These are phyloP conservation scores for Drosophila sechellia DNA, from an alignment of 1,140 invertebrate species.

Conservation along the genomic window DNA sequence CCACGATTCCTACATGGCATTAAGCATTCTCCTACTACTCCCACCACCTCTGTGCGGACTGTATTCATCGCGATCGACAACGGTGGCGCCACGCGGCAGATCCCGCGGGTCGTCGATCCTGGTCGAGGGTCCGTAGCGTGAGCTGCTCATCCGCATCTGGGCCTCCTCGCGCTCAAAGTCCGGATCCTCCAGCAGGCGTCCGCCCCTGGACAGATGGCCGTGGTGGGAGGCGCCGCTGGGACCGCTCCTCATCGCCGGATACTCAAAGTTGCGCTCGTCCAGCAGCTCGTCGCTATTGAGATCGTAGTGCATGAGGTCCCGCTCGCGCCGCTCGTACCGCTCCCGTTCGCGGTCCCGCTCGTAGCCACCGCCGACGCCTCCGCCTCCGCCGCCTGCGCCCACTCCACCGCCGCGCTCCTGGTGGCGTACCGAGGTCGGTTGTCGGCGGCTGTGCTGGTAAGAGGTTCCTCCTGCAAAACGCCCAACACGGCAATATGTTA, in stretches of 20 bases:
- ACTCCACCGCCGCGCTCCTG: conserved; percentile 65
- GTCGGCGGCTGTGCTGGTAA: conserved; percentile 80
- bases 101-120: conserved; percentile 69
- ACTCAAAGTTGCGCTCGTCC: conserved; percentile 80
- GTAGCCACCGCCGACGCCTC: conserved; percentile 16
- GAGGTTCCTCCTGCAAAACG: conserved; percentile 76
- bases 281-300: conserved; percentile 82
- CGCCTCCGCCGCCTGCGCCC: conserved; percentile 38
- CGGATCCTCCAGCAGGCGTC: conserved; percentile 72
- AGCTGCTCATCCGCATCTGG: conserved; percentile 56
- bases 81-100: conserved; percentile 58
- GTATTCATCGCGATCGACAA: conserved; percentile 84
- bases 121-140: conserved; percentile 70
- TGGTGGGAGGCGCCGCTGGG: conserved; percentile 76
- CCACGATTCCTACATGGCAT: conserved; percentile 85
- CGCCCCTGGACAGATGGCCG: conserved; percentile 71
- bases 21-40: conserved; percentile 84
- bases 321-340: conserved; percentile 76
- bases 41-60: conserved; percentile 84
- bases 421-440: conserved; percentile 65
- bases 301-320: conserved; percentile 83
- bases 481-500: conserved; percentile 35
- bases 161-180: conserved; percentile 79
- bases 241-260: conserved; percentile 74
- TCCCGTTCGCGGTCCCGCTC: conserved; percentile 58